Percentiles rank a stretch among this genome's conserved stretches.
phyloP scores from a whole-genome alignment of 1,140 invertebrate species.

The Drosophila carrolli region DNA sequence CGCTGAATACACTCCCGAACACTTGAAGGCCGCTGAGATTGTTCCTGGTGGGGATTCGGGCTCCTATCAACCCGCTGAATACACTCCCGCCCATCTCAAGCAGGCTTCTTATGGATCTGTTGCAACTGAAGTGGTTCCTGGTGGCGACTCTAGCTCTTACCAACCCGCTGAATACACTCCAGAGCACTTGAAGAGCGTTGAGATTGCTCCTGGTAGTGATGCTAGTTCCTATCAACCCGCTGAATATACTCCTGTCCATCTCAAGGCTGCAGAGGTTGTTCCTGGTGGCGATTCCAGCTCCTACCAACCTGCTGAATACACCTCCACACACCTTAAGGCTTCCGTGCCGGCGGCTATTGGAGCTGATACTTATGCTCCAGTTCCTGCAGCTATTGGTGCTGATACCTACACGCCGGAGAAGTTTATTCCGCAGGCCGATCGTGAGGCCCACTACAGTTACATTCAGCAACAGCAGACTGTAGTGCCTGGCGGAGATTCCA shows the following conservation, averaged over 20 bases:
- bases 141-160: slow-evolving; percentile 10
- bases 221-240: slow-evolving; percentile 31
- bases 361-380: slow-evolving; percentile 4
- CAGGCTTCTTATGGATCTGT: no score
- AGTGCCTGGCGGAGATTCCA: slow-evolving; percentile 17
- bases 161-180: slow-evolving; percentile 19
- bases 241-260: slow-evolving; percentile 5
- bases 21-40: slow-evolving; percentile 1
- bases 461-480: slow-evolving; percentile 28
- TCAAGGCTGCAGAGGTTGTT: background rate
- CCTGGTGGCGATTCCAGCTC: slow-evolving; percentile 44
- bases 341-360: slow-evolving; percentile 20
- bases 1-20: slow-evolving; percentile 18
- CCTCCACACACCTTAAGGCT: slow-evolving; percentile 12
- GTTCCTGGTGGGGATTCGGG: slow-evolving; percentile 13
- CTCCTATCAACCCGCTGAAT: slow-evolving; percentile 35
- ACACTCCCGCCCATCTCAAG: no score
- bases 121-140: no score
- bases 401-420: slow-evolving; percentile 47
- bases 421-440: slow-evolving; percentile 47
- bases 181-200: background rate
- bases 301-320: slow-evolving; percentile 46
- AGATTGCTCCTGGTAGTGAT: slow-evolving; percentile 19
- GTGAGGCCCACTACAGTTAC: slow-evolving; percentile 41
- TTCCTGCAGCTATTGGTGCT: slow-evolving; percentile 38